Evolutionary conservation across 2,888 invertebrate genomes (phyloP), one percentile per base, ranked within the genome.

Genomic region (Matsumyia berberina): DNA sequence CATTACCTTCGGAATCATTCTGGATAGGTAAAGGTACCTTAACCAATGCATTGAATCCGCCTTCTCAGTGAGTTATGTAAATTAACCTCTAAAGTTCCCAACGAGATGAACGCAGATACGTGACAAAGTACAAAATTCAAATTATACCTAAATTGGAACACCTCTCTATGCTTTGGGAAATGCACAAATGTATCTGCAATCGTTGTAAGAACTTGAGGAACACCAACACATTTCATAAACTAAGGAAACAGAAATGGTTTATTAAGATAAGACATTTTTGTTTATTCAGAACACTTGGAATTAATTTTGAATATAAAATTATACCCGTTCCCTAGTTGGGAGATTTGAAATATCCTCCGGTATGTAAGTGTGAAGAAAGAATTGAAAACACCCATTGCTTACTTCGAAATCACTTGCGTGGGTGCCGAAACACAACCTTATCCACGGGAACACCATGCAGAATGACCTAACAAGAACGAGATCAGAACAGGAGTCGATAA

Each of bases 1-100:
- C 77, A 77, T 77, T 77, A 53, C 67, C 17, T 35, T 69, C 35
- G 4, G 19, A 58, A 51, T 42, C 31, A 53, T 58, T 58, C 2
- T 19, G 55, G 67, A 60, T 44, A 66, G n/a, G n/a, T n/a, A n/a
- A n/a, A n/a, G n/a, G n/a, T n/a, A n/a, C 7, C 29, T 53, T 17
- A 60, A 53, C 67, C 51, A 77, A 53, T 77, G 67, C 60, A 67
- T 44, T 24, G 29, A 11, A 51, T 67, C 19, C 33, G 29, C 35
- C 49, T 58, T 37, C 24, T n/a, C 1, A 29, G 11, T 33, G n/a
- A 49, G 46, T 74, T 74, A 66, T 66, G 74, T 8, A 66, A 74
- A 74, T 57, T 17, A 37, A 9, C 53, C 19, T 51, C 19, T 31
- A 7, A 62, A 19, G 33, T 33, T 42, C 31, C 31, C 37, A 74